Base-by-base conservation (phyloP, 2,888 invertebrate species). In the Euclidia mi region DNA sequence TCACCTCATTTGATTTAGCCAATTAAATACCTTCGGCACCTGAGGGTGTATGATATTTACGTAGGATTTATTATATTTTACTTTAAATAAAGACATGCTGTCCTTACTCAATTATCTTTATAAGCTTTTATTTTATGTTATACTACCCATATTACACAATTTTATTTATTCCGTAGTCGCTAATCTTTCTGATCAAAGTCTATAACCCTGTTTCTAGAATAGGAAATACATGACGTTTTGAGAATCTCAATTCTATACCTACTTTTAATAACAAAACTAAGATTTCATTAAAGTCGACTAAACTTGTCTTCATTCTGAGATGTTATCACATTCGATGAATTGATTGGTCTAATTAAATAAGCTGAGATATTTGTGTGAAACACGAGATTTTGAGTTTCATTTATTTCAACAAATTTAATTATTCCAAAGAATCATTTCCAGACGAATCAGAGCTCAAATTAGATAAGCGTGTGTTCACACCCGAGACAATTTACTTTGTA, bases 361-460 rank as follows among this genome's bases (percentile, higher is more conserved):
- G 18, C 17, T 18, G 37, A 20, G 28, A 37, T n/a, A n/a, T 25
- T 40, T 20, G 14, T 0, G 9, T 34, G 60, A 63, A 73, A 73
- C 68, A 65, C 68, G 74, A 73, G 68, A 71, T 68, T 73, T 73
- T 73, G 71, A 61, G 71, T 71, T 71, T 71, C 69, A 56, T 69
- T 69, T 42, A 53, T 45, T 53, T 64, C 59, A 15, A 20, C 38
- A 11, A 15, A 2, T 12, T 46, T 28, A 12, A 28, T 25, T 37
- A 11, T 31, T 17, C 28, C 14, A 25, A 15, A 1, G 1, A n/a
- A 43, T n/a, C 15, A 1, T 10, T 17, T 35, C 15, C 12, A 25
- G 20, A 3, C 3, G 20, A n/a, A 25, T 25, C 20, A 25, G 20
- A 25, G 20, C 20, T 25, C 20, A 25, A 25, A 25, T 25, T 25